phyloP scores from a whole-genome alignment of 2,888 invertebrate species.

The Sphinx pinastri region DNA sequence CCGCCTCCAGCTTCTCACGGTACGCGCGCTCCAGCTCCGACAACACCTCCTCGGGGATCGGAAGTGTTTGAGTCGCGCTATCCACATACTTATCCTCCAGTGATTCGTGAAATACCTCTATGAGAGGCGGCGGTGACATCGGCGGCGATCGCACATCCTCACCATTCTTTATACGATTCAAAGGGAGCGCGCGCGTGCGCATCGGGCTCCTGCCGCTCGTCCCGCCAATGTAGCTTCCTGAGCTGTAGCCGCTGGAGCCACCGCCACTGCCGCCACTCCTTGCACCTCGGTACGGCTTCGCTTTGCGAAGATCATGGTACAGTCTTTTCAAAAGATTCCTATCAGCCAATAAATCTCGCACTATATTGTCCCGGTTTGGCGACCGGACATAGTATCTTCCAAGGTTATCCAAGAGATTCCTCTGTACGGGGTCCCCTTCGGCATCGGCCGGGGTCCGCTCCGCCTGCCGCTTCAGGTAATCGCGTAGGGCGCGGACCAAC shows the following conservation, averaged over 20 bases:
- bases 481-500: slow-evolving; percentile 85
- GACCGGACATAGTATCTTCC: slow-evolving; percentile 87
- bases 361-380: slow-evolving; percentile 87
- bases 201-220: slow-evolving; percentile 64
- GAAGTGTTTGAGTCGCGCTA: slow-evolving; percentile 85
- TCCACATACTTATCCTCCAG: slow-evolving; percentile 82
- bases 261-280: slow-evolving; percentile 64
- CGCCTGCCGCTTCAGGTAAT: slow-evolving; percentile 77
- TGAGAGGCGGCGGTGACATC: slow-evolving; percentile 86
- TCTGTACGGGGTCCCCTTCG: slow-evolving; percentile 67
- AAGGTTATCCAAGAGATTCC: slow-evolving; percentile 86
- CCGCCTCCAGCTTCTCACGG: slow-evolving; percentile 71
- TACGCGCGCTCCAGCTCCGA: slow-evolving; percentile 77
- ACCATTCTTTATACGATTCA: slow-evolving; percentile 56
- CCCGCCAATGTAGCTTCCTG: slow-evolving; percentile 65
- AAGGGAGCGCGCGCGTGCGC: slow-evolving; percentile 56
- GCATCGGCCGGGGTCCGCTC: slow-evolving; percentile 62
- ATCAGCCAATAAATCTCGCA: slow-evolving; percentile 89
- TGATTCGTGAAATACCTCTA: slow-evolving; percentile 86
- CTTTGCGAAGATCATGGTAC: slow-evolving; percentile 88
- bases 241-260: slow-evolving; percentile 64
- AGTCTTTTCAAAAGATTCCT: slow-evolving; percentile 88
- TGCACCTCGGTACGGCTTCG: slow-evolving; percentile 81
- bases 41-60: slow-evolving; percentile 83
- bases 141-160: slow-evolving; percentile 70